Conservation (phyloP, 2,113 vertebrate genomes). For the Montifringilla adamsi region DNA sequence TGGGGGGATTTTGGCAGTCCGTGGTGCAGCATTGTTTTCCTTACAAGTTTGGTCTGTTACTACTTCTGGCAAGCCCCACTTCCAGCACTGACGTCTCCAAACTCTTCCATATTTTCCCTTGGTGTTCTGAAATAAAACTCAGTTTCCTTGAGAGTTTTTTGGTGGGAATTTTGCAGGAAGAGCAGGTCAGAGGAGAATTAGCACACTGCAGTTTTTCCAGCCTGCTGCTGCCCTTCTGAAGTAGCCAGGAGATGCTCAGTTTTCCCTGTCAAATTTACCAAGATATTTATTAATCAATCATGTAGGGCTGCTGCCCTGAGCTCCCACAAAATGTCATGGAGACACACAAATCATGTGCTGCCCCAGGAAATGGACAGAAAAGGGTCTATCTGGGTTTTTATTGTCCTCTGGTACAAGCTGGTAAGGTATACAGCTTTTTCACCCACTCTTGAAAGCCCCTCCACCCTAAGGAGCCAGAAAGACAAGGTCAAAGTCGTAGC, state of each 20-base stretch:
- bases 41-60: conserved; percentile 37
- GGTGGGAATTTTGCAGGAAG: not conserved
- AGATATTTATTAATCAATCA: not conserved
- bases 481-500: not conserved
- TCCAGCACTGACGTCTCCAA: not conserved
- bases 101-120: not conserved
- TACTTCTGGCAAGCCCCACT: conserved; percentile 16
- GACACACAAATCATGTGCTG: not conserved
- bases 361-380: not conserved
- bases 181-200: not conserved
- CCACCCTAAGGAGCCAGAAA: not conserved
- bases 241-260: not conserved
- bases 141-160: not conserved
- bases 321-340: not conserved
- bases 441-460: not conserved
- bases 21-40: conserved; percentile 16
- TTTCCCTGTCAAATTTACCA: not conserved
- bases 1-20: conserved; percentile 1
- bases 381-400: fast-evolving
- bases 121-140: not conserved
- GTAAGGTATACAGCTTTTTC: not conserved
- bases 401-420: not conserved
- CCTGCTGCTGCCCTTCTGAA: not conserved
- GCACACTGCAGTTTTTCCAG: not conserved
- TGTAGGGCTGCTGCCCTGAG: not conserved